These are phyloP conservation scores for Bradypodion pumilum DNA, from an alignment of 2,797 vertebrate species.

Conservation along the genomic window DNA sequence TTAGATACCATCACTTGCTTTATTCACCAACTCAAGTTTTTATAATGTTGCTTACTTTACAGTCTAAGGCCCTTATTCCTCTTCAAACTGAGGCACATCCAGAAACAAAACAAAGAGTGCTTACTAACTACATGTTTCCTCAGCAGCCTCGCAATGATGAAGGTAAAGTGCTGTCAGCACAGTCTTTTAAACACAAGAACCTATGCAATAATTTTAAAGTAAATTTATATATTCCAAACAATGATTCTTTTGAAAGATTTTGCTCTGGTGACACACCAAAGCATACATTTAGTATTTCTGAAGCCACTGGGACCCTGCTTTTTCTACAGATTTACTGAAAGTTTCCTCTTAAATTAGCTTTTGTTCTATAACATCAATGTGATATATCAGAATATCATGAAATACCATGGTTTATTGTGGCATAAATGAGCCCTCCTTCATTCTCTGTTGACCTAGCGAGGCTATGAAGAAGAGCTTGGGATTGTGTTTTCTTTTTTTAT, in stretches of 20 bases:
- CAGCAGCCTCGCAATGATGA: slow-evolving; percentile 97
- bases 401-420: neutral
- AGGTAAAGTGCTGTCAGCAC: slow-evolving; percentile 76
- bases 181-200: neutral
- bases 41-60: slow-evolving; percentile 32
- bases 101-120: slow-evolving; percentile 96
- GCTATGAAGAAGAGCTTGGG: neutral
- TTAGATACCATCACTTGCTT: neutral
- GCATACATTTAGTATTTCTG: neutral
- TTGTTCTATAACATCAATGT: neutral
- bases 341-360: neutral
- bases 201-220: neutral
- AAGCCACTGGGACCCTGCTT: neutral
- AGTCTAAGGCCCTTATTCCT: slow-evolving; percentile 99
- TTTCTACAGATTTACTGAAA: neutral
- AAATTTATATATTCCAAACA: fast-evolving
- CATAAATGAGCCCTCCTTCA: neutral
- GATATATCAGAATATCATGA: neutral
- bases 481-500: neutral
- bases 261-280: fast-evolving
- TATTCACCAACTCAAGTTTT: neutral
- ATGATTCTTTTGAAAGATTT: neutral
- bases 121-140: slow-evolving; percentile 99
- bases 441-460: neutral
- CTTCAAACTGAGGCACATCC: slow-evolving; percentile 98